Percentiles rank a stretch among this genome's conserved stretches.
These are phyloP conservation scores for Oppia nitens DNA, from an alignment of 1,140 invertebrate genomes.

Conservation along the genomic window DNA sequence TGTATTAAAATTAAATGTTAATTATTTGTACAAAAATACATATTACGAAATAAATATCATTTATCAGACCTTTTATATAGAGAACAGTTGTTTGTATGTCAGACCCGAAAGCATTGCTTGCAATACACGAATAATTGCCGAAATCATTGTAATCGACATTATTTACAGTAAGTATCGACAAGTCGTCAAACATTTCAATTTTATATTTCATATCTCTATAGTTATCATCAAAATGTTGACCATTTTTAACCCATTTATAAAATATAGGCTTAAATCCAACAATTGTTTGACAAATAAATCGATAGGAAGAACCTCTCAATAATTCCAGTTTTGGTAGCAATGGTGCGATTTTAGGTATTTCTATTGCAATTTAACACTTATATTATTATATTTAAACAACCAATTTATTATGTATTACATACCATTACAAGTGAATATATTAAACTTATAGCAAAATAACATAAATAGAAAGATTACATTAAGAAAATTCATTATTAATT, in stretches of 20 bases:
- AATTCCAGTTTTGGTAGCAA: neutral
- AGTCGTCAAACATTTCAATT: neutral
- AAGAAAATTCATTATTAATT: neutral
- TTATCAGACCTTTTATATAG: neutral
- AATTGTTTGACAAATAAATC: conserved; percentile 1
- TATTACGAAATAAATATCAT: too few relatives aligned
- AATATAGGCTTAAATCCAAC: neutral
- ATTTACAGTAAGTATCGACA: neutral
- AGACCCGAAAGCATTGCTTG: conserved; percentile 11
- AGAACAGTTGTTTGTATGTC: conserved; percentile 4
- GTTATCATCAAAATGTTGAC: neutral
- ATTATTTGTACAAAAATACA: too few relatives aligned
- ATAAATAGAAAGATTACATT: neutral
- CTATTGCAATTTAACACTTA: too few relatives aligned
- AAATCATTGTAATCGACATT: neutral
- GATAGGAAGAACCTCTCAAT: neutral
- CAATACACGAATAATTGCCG: conserved; percentile 21
- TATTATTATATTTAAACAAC: too few relatives aligned
- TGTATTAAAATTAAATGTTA: too few relatives aligned
- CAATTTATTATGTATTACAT: too few relatives aligned
- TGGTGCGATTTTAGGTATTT: neutral
- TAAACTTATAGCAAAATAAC: neutral
- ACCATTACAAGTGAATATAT: neutral
- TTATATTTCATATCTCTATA: neutral
- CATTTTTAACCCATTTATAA: conserved; percentile 5